These are phyloP conservation scores for Mastigias papua DNA, from an alignment of 30 jellyfish, hydroid and myxozoan genomes.

Conservation along the genomic window DNA sequence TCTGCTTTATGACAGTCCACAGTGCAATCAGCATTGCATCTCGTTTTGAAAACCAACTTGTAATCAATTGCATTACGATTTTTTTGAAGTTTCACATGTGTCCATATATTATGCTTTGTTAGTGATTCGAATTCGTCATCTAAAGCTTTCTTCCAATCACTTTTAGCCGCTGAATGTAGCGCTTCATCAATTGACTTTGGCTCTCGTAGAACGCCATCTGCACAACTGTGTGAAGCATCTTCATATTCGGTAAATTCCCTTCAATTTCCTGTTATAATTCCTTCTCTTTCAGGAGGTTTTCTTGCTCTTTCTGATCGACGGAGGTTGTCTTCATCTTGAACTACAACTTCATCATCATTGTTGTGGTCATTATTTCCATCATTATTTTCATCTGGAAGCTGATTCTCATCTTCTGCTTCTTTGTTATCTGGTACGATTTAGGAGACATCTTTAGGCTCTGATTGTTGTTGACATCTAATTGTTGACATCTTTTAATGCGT, in stretches of 20 bases:
- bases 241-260: background rate
- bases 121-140: background rate
- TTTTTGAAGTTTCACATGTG: conserved; percentile 10
- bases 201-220: background rate
- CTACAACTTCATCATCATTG: background rate
- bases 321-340: background rate
- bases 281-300: conserved; percentile 19
- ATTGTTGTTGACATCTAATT: background rate
- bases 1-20: conserved; percentile 34
- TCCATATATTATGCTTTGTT: conserved; percentile 25
- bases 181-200: conserved; percentile 42
- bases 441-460: background rate
- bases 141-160: no score
- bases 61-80: background rate
- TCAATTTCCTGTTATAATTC: conserved; percentile 13
- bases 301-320: no score
- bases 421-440: background rate
- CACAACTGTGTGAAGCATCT: background rate
- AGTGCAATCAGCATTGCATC: conserved; percentile 40
- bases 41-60: conserved; percentile 24
- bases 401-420: background rate
- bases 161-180: background rate
- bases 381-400: no score
- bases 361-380: background rate
- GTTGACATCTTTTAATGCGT: no score